Evolutionary conservation across 2,888 invertebrate genomes (phyloP).

Genomic region (Zygothrica quintamaculata): DNA sequence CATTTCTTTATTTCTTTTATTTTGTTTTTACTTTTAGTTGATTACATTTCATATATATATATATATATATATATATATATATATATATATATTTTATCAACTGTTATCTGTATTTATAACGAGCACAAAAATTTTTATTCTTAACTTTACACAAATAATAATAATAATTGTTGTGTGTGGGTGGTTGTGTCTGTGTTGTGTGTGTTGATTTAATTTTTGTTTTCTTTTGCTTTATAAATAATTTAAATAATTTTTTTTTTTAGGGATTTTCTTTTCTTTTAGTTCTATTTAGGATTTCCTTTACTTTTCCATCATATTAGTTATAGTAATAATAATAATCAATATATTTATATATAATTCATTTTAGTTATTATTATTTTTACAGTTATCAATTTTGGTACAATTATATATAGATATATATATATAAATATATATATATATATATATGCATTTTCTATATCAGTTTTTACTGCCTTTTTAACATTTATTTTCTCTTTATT

Average conservation of each 20-base stretch:
- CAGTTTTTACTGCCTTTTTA: conserved; percentile 33
- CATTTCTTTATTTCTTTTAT: background rate
- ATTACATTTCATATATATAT: conserved; percentile 12
- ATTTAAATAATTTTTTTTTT: conserved; percentile 33
- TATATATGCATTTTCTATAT: conserved; percentile 40
- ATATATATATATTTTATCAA: conserved; percentile 19
- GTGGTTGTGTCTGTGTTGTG: background rate
- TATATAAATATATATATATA: conserved; percentile 47
- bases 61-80: conserved; percentile 25
- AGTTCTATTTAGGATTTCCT: conserved; percentile 49
- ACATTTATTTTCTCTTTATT: conserved; percentile 20
- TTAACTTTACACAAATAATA: conserved; percentile 53
- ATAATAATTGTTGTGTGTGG: conserved; percentile 23
- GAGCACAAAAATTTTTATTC: conserved; percentile 52
- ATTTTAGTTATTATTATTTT: conserved; percentile 35
- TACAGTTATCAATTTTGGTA: conserved; percentile 77
- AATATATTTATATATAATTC: conserved; percentile 69
- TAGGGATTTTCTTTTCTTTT: conserved; percentile 39
- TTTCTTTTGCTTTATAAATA: conserved; percentile 39
- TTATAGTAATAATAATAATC: conserved; percentile 49
- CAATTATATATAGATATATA: conserved; percentile 63
- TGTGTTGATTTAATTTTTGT: conserved; percentile 18
- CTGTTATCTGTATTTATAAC: conserved; percentile 18
- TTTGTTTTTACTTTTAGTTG: background rate
- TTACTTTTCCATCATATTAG: conserved; percentile 65